These are phyloP conservation scores for Ceratosolen fusciceps DNA, from an alignment of 1,140 invertebrate genomes.

Conservation along the genomic window DNA sequence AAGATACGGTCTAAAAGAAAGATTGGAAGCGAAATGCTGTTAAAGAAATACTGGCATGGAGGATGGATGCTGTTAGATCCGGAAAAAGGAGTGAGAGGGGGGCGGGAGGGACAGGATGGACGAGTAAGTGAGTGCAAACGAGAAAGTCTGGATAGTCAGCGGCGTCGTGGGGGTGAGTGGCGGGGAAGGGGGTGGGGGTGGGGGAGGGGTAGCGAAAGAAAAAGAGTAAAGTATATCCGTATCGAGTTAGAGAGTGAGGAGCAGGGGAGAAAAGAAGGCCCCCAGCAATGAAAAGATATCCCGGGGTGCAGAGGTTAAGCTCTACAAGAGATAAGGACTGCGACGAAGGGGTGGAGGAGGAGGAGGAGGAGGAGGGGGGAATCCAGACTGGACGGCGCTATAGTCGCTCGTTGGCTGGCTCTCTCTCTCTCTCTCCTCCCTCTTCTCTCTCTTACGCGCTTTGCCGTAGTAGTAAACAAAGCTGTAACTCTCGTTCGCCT, in stretches of 20 bases:
- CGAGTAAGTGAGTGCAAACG: no score
- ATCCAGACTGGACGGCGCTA: conserved; percentile 70
- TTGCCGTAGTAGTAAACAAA: conserved; percentile 69
- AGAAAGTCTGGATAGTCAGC: no score
- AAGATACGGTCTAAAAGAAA: conserved; percentile 8
- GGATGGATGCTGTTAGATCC: no score
- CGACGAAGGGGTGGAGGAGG: not conserved
- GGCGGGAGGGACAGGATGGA: not conserved
- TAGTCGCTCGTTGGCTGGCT: conserved; percentile 57
- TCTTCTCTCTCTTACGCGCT: conserved; percentile 53
- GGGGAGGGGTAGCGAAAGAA: conserved; percentile 28
- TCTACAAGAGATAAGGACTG: conserved; percentile 47
- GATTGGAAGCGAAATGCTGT: conserved; percentile 9
- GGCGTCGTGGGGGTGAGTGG: no score
- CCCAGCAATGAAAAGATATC: conserved; percentile 49
- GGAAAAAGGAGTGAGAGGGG: no score
- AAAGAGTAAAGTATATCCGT: not conserved
- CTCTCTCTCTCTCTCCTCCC: conserved; percentile 51
- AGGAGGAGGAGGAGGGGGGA: not conserved
- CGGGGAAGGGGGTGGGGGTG: conserved; percentile 14
- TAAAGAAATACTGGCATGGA: not conserved
- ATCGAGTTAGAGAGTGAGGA: conserved; percentile 32
- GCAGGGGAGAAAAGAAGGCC: conserved; percentile 33
- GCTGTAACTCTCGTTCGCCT: conserved; percentile 69
- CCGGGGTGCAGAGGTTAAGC: conserved; percentile 16